Evolutionary conservation across 2,797 vertebrate species (phyloP).

Genomic region (Columba guinea): DNA sequence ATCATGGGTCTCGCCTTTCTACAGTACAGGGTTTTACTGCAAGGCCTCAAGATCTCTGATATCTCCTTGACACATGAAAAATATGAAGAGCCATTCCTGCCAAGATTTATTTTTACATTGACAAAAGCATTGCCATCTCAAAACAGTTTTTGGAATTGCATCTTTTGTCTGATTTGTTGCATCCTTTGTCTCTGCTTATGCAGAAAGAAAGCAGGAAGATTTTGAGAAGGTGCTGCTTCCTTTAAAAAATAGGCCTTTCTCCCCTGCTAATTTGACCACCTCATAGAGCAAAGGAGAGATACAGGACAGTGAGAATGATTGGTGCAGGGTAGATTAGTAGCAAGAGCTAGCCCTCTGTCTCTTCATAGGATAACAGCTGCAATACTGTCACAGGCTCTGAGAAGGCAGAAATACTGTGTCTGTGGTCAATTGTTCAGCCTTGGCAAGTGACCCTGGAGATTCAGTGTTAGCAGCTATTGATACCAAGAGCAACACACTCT

Average conservation of each 20-base stretch:
- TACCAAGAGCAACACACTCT: neutral
- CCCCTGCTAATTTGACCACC: neutral
- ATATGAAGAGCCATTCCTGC: neutral
- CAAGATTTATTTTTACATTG: neutral
- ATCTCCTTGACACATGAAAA: neutral
- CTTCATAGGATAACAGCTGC: slow-evolving; percentile 61
- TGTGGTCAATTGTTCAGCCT: slow-evolving; percentile 50
- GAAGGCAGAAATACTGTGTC: slow-evolving; percentile 55
- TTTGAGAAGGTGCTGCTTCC: neutral
- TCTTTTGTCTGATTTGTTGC: neutral
- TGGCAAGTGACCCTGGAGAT: slow-evolving; percentile 42
- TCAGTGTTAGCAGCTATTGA: slow-evolving; percentile 48
- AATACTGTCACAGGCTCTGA: neutral
- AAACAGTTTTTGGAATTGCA: neutral
- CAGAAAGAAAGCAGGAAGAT: neutral
- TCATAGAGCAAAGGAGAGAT: neutral
- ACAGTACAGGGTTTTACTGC: neutral
- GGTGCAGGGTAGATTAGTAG: neutral
- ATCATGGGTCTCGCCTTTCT: neutral
- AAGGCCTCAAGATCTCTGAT: neutral
- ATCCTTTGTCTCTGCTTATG: neutral
- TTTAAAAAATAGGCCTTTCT: neutral
- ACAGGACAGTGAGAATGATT: neutral
- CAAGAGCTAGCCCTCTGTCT: slow-evolving; percentile 10
- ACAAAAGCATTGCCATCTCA: neutral